Percentiles rank a stretch among this genome's conserved stretches.
Evolutionary conservation across 2,113 vertebrate species (phyloP).

Genomic region (Otocyon megalotis): DNA sequence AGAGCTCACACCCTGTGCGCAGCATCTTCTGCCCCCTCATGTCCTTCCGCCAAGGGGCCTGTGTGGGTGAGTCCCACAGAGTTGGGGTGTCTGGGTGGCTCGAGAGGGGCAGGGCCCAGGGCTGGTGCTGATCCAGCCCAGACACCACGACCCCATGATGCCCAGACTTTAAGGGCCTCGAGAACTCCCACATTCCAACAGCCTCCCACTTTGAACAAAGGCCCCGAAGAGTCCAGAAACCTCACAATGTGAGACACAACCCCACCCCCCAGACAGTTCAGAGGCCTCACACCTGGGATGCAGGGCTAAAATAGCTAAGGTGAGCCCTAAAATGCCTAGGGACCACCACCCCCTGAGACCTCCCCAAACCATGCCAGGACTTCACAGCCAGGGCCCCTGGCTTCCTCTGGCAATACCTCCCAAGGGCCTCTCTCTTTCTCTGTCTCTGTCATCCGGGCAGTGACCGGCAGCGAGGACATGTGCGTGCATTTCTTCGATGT

Average conservation of each 20-base stretch:
- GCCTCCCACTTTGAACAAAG: not conserved
- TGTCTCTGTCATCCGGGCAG: slow-evolving; percentile 78
- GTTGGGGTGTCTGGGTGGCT: not conserved
- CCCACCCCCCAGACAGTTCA: not conserved
- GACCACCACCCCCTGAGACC: not conserved
- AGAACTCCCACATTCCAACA: not conserved
- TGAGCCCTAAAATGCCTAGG: not conserved
- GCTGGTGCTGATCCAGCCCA: not conserved
- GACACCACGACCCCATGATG: not conserved
- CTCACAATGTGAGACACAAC: not conserved
- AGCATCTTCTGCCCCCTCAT: slow-evolving; percentile 98
- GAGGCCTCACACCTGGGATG: not conserved
- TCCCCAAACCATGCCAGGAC: not conserved
- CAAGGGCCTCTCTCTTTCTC: not conserved
- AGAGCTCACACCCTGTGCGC: slow-evolving; percentile 91
- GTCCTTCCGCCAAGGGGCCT: slow-evolving; percentile 97
- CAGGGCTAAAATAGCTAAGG: not conserved
- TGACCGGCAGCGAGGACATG: slow-evolving; percentile 95
- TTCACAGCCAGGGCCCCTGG: not conserved
- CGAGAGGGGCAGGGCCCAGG: not conserved
- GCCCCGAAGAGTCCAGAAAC: not conserved
- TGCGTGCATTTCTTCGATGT: slow-evolving; percentile 98
- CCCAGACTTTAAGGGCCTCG: not conserved
- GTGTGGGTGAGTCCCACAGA: slow-evolving; percentile 90
- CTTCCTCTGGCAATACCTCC: not conserved